A percentile compares a stretch with the other conserved stretches of the same genome.
phyloP scores from a whole-genome alignment of 2,113 vertebrate species.

The Mungos mungo region DNA sequence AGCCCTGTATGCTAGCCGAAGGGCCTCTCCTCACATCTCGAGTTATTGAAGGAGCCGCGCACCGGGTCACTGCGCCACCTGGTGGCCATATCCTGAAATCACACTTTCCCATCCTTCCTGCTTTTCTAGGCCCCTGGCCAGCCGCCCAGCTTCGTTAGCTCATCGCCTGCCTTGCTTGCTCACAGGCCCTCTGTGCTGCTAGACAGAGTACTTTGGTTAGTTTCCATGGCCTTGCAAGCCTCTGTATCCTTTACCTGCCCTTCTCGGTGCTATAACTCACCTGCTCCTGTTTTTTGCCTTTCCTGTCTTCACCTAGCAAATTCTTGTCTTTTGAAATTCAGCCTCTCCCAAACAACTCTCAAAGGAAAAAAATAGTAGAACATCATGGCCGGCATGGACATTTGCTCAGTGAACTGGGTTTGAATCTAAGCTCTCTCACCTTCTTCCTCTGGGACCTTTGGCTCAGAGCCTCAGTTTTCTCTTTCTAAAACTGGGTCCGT shows the following conservation, averaged over 20 bases:
- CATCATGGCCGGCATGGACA: neutral
- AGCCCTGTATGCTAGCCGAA: fast-evolving
- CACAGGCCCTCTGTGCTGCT: neutral
- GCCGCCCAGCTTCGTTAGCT: neutral
- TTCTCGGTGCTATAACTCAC: neutral
- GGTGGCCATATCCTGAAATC: neutral
- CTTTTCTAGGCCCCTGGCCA: neutral
- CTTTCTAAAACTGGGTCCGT: neutral
- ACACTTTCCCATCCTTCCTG: neutral
- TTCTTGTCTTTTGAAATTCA: neutral
- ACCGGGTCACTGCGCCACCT: neutral
- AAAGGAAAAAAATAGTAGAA: neutral
- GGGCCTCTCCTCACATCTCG: neutral
- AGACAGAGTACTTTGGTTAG: neutral
- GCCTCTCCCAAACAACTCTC: neutral
- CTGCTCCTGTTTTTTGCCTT: neutral
- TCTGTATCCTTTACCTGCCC: neutral
- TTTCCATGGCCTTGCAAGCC: neutral
- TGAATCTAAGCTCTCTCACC: neutral
- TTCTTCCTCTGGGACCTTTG: neutral
- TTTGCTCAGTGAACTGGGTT: neutral
- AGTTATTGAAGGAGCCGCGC: fast-evolving
- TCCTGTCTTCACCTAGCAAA: neutral
- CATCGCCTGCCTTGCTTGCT: neutral
- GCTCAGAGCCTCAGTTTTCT: neutral